Evolutionary conservation across 2,797 vertebrate species (phyloP).

Genomic region (Tauraco hartlaubi): DNA sequence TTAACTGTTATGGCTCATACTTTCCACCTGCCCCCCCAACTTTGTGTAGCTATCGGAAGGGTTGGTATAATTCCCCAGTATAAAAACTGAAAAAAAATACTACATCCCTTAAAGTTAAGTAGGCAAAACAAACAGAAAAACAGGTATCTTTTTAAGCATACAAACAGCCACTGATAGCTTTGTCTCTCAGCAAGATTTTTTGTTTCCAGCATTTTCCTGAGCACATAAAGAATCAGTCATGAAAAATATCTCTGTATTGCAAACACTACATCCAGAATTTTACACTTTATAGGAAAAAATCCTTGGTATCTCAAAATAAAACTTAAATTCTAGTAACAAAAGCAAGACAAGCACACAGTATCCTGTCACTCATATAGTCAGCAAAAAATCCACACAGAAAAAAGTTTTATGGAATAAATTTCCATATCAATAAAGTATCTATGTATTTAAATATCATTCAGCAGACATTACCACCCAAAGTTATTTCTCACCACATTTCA

Average conservation of each 20-base stretch:
- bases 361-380: neutral
- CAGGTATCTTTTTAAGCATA: neutral
- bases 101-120: neutral
- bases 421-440: neutral
- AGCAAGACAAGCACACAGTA: neutral
- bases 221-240: neutral
- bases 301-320: neutral
- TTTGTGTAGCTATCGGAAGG: neutral
- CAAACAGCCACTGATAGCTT: neutral
- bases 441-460: neutral
- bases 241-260: neutral
- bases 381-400: neutral
- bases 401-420: neutral
- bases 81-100: neutral
- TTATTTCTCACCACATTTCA: neutral
- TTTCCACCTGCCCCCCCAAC: no score
- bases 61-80: neutral
- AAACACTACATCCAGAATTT: neutral
- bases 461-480: neutral
- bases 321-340: neutral
- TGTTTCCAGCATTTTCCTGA: neutral
- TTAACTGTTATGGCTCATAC: neutral
- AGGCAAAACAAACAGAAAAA: neutral
- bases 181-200: neutral
- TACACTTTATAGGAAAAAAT: neutral